Base-by-base conservation (phyloP, 2,888 invertebrate species). In the Dryomyza anilis region DNA sequence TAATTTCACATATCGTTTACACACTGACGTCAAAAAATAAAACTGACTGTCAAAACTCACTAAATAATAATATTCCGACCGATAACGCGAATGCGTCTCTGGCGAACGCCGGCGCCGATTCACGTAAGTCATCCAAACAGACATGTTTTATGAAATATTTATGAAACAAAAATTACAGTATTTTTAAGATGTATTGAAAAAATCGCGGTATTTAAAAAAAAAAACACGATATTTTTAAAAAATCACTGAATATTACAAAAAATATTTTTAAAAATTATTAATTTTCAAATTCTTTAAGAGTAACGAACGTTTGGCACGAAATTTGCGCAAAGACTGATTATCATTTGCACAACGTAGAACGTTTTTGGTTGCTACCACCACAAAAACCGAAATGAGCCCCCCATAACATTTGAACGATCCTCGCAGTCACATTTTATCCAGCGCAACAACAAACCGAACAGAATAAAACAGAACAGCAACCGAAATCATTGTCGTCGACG, bases 51-150 rank as follows among this genome's bases (percentile, higher is more conserved):
- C 33, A 7, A 39, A 43, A 85, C 79, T 76, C 84, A 87, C 70
- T 73, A 79, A 60, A 84, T 83, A 70, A 68, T 76, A 77, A 52
- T 75, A 85, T 81, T 86, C 86, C 39, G 72, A 73, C 58, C 74
- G 74, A 56, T 75, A 72, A 23, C 80, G 74, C 33, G 75, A 70
- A 69, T 76, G 75, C 7, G 78, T 74, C 27, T 76, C 79, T 65
- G 73, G 74, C n/a, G n/a, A n/a, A n/a, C n/a, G n/a, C 65, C 79
- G 74, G 30, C 80, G 78, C 70, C 74, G 76, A 65, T 87, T 87
- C 71, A 87, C 84, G 36, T 87, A 84, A 29, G 87, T 86, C 69
- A 88, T 82, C 87, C 87, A 87, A 76, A 87, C 84, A 70, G 88
- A 87, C 88, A 88, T 88, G 79, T 71, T 69, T n/a, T n/a, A n/a